A percentile compares a stretch with the other conserved stretches of the same genome.
Conservation (phyloP, 2,113 vertebrate species). For the Oxyruncus cristatus region DNA sequence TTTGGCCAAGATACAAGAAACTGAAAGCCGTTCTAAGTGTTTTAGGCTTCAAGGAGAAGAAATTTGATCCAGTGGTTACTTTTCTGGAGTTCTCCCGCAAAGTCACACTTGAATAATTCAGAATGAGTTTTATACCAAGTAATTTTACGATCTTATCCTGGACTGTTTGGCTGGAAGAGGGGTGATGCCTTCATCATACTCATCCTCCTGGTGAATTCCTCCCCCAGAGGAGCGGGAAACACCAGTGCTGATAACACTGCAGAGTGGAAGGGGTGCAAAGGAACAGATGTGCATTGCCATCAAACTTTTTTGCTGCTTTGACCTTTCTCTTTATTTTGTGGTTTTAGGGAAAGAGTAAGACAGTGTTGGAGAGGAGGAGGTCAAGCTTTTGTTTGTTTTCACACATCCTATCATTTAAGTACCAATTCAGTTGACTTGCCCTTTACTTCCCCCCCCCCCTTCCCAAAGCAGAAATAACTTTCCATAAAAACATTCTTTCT, state of each 20-base stretch:
- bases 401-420: not conserved
- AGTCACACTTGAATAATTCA: not conserved
- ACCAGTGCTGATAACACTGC: not conserved
- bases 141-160: not conserved
- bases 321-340: not conserved
- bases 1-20: not conserved
- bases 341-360: not conserved
- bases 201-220: not conserved
- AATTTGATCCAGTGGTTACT: not conserved
- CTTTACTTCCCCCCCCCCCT: not conserved
- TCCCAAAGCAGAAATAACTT: not conserved
- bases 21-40: not conserved
- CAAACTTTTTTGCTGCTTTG: not conserved
- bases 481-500: not conserved
- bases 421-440: not conserved
- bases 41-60: not conserved
- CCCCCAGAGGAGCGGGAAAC: not conserved
- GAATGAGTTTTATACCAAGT: not conserved
- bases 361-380: not conserved
- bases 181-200: fast-evolving
- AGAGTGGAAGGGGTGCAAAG: not conserved
- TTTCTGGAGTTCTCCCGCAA: not conserved
- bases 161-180: not conserved
- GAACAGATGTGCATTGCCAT: not conserved
- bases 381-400: not conserved